Evolutionary conservation across 2,113 vertebrate species (phyloP).

Genomic region (Pithys albifrons): DNA sequence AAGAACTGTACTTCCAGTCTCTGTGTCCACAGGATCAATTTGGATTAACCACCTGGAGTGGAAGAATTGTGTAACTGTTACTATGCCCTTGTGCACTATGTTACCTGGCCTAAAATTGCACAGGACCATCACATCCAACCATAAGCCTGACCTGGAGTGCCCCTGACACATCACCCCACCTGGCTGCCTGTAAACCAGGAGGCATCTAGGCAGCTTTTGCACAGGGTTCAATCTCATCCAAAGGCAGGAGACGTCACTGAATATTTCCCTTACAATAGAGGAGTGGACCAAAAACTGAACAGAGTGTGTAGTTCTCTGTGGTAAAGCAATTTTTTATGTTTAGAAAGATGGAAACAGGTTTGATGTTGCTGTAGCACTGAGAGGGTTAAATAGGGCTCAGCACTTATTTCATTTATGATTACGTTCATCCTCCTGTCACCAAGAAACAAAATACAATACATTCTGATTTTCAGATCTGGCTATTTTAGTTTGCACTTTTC

Average conservation of each 20-base stretch:
- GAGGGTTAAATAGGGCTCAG: neutral
- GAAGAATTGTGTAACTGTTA: neutral
- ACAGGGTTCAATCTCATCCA: neutral
- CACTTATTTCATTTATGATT: neutral
- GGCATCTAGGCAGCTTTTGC: neutral
- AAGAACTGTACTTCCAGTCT: slow-evolving; percentile 3
- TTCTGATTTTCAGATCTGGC: slow-evolving; percentile 19
- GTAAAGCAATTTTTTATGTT: neutral
- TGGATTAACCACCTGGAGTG: neutral
- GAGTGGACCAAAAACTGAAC: neutral
- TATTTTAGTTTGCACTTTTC: slow-evolving; percentile 27
- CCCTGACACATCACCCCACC: neutral
- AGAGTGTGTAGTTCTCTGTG: neutral
- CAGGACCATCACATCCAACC: neutral
- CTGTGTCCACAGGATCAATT: neutral
- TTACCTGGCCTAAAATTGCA: neutral
- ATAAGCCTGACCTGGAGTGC: neutral
- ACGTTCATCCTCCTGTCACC: neutral
- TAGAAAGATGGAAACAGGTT: neutral
- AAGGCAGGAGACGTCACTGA: neutral
- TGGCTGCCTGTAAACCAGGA: neutral
- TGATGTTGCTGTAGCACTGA: neutral
- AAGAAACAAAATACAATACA: slow-evolving; percentile 9
- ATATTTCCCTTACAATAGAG: neutral
- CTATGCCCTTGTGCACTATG: neutral